A percentile compares a stretch with the other conserved stretches of the same genome.
These are phyloP conservation scores for Drosophila stalkeri DNA, from an alignment of 2,888 invertebrate genomes.

Conservation along the genomic window DNA sequence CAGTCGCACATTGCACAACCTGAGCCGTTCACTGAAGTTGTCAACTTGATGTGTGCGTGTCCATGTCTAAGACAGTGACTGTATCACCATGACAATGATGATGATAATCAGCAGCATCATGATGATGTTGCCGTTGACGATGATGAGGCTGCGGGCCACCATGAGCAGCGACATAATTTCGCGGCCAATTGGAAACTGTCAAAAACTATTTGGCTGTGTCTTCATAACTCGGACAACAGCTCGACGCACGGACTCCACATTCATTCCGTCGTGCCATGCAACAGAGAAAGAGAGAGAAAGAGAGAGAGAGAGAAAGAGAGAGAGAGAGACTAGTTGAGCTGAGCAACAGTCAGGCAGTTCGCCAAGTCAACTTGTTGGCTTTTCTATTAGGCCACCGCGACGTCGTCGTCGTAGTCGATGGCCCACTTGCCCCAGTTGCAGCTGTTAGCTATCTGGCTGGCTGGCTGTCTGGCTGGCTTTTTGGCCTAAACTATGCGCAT, in stretches of 20 bases:
- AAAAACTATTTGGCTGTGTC: constrained; percentile 74
- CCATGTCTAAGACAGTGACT: constrained; percentile 26
- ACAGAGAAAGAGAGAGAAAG: background rate
- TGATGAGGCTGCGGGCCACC: constrained; percentile 44
- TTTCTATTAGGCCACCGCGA: constrained; percentile 58
- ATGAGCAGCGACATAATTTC: constrained; percentile 51
- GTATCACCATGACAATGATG: constrained; percentile 9
- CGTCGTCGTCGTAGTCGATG: constrained; percentile 37
- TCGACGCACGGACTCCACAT: constrained; percentile 4
- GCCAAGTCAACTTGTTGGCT: constrained; percentile 49
- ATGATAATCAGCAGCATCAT: background rate
- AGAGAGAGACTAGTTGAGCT: constrained; percentile 44
- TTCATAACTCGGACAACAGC: constrained; percentile 67
- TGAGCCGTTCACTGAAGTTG: constrained; percentile 35
- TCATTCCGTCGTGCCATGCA: background rate
- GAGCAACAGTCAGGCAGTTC: constrained; percentile 9
- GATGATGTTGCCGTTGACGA: background rate
- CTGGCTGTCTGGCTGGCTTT: constrained; percentile 29
- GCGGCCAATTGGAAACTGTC: constrained; percentile 71
- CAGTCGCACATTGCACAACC: constrained; percentile 32
- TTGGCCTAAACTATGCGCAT: constrained; percentile 60
- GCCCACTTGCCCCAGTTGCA: constrained; percentile 64
- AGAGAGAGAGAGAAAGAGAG: background rate
- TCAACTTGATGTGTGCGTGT: constrained; percentile 43
- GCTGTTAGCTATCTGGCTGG: constrained; percentile 23